phyloP scores from a whole-genome alignment of 2,888 invertebrate genomes.

The Pterobdella sp. region DNA sequence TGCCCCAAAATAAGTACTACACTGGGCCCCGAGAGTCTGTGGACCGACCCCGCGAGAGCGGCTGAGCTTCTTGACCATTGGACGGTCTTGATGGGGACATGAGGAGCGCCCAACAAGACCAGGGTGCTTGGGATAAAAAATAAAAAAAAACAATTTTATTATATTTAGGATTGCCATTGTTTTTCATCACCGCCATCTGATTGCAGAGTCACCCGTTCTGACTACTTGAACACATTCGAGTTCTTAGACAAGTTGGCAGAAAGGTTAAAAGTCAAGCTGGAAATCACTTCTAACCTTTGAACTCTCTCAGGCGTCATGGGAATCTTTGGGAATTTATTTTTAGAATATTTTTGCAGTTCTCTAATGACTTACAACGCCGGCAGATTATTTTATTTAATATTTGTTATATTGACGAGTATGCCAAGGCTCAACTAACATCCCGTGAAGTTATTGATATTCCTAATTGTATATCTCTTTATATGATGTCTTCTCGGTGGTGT shows the following conservation, averaged over 20 bases:
- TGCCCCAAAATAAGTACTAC: too few species aligned
- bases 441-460: not conserved
- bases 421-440: not conserved
- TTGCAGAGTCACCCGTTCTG: slow-evolving; percentile 59
- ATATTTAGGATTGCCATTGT: not conserved
- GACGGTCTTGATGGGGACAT: too few species aligned
- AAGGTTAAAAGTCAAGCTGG: slow-evolving; percentile 58
- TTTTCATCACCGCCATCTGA: not conserved
- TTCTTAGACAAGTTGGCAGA: slow-evolving; percentile 90
- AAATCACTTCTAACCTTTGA: not conserved
- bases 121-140: too few species aligned
- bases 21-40: too few species aligned
- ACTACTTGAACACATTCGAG: slow-evolving; percentile 92
- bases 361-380: not conserved
- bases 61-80: too few species aligned
- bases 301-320: too few species aligned
- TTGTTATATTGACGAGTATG: not conserved
- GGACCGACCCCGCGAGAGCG: too few species aligned
- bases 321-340: too few species aligned
- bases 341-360: too few species aligned
- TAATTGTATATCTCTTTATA: too few species aligned
- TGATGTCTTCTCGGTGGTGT: too few species aligned
- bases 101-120: too few species aligned
- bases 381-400: not conserved
- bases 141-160: not conserved